These are phyloP conservation scores for Diplosoma virens DNA, from an alignment of 23 tunicate species.

Conservation along the genomic window DNA sequence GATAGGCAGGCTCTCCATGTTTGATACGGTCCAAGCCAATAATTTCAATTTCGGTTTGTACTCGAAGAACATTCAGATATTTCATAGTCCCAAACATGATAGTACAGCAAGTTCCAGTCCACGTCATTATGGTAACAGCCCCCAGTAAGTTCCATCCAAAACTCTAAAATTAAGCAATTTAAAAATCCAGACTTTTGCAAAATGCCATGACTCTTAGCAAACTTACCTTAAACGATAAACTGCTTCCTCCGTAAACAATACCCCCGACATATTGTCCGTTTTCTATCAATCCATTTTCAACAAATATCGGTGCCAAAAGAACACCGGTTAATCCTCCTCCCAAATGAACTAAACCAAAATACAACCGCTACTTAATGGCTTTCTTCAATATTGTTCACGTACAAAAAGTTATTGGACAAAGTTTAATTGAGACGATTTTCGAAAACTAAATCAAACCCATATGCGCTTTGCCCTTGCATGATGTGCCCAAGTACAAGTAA, in stretches of 20 bases:
- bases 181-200: too few relatives aligned
- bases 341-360: slow-evolving; percentile 56
- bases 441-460: too few relatives aligned
- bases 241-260: slow-evolving; percentile 38
- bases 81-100: slow-evolving; percentile 47
- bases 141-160: slow-evolving; percentile 79
- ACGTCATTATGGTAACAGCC: slow-evolving; percentile 39
- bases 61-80: slow-evolving; percentile 47
- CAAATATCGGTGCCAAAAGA: slow-evolving; percentile 61
- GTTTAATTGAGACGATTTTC: too few relatives aligned
- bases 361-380: too few relatives aligned
- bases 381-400: too few relatives aligned
- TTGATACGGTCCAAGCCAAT: slow-evolving; percentile 62
- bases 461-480: too few relatives aligned
- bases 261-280: slow-evolving; percentile 53
- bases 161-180: too few relatives aligned
- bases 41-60: slow-evolving; percentile 46
- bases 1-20: slow-evolving; percentile 97
- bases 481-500: too few relatives aligned
- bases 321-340: slow-evolving; percentile 79
- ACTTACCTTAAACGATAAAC: slow-evolving; percentile 43
- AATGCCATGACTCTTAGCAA: neutral
- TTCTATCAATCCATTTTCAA: slow-evolving; percentile 30
- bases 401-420: too few relatives aligned
- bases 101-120: slow-evolving; percentile 50